Base-by-base conservation (phyloP, 2,888 invertebrate species). In the Leucania comma region DNA sequence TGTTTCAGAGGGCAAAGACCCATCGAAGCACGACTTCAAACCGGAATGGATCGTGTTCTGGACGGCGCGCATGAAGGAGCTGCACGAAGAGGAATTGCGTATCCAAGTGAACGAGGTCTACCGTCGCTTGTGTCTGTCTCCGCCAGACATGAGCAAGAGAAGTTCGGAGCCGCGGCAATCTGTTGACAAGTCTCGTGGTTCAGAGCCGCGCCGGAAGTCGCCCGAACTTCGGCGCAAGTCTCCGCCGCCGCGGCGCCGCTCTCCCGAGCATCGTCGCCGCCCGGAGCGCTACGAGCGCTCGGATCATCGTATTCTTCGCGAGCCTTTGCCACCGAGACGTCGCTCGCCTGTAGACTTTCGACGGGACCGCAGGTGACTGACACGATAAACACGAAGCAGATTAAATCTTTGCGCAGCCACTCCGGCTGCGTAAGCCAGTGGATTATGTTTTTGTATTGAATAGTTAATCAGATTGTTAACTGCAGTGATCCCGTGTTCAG, bases 21-120 rank as follows among this genome's bases (percentile, higher is more conserved):
- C 98, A 0, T 96, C 97, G 46, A 97, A 97, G 79, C 97, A 98
- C 89, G 98, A 98, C 88, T 98, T 98, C 90, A 98, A 98, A 84
- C 98, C 98, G 0, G 98, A 98, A 87, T 98, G 98, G 98, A 98
- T 98, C 65, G 93, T 97, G 63, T 98, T 97, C 90, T 98, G 98
- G 98, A 98, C 98, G 85, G 97, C 97, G 72, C 96, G 98, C 17
- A 98, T 98, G 97, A 97, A 97, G 68, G 98, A 98, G 80, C 91
- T 98, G 10, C 98, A 98, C 87, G 96, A 97, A 38, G 97, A 97
- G 20, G 97, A 98, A 85, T 88, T 98, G 6, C 96, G 97, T 68
- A 93, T 95, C 22, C 96, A 97, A 71, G 97, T 98, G 79, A 96
- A 96, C 65, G 98, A 98, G 79, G 96, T 98, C 12, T 97, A 97